Conservation (phyloP, 2,113 vertebrate genomes). For the Carassius carassius region DNA sequence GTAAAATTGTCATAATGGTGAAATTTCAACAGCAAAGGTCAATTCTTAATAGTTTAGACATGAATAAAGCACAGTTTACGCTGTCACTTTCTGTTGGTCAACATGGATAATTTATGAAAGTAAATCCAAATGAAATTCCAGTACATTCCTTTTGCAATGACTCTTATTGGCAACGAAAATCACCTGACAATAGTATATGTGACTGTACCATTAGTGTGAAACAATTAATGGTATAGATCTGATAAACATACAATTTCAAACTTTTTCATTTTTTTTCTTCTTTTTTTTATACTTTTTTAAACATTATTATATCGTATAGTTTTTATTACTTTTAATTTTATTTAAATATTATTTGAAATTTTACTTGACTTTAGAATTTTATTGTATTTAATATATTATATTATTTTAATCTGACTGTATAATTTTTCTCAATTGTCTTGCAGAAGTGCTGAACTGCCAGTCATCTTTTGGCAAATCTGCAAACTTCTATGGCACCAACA, state of each 20-base stretch:
- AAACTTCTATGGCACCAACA: slow-evolving; percentile 78
- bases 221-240: neutral
- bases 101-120: neutral
- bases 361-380: neutral
- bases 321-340: neutral
- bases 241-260: neutral
- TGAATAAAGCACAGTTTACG: neutral
- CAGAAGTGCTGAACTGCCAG: slow-evolving; percentile 93
- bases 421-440: slow-evolving; percentile 45
- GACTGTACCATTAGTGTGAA: neutral
- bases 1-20: neutral
- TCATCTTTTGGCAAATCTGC: slow-evolving; percentile 82
- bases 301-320: neutral
- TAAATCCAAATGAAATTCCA: neutral
- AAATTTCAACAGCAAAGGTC: neutral
- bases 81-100: neutral
- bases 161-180: too few species aligned
- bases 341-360: too few species aligned
- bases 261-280: too few species aligned
- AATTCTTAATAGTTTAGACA: neutral
- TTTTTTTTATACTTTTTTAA: neutral
- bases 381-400: neutral
- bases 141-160: neutral
- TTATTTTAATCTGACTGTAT: neutral
- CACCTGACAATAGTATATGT: neutral